A percentile compares a stretch with the other conserved stretches of the same genome.
phyloP scores from a whole-genome alignment of 2,113 vertebrate species.

The Pionites leucogaster region DNA sequence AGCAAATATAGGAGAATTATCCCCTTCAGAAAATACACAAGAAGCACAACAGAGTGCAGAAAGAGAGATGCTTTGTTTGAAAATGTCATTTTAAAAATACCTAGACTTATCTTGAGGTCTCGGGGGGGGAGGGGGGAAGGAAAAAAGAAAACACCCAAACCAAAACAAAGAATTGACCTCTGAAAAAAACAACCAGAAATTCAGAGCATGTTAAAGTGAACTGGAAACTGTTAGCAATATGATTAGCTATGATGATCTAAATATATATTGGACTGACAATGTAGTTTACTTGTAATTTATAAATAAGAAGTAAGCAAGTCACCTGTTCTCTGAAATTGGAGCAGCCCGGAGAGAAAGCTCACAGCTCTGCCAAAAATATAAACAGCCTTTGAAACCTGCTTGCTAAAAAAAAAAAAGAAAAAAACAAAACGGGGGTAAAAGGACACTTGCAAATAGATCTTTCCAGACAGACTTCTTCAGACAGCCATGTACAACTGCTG shows the following conservation, averaged over 20 bases:
- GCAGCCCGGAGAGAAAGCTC: background rate
- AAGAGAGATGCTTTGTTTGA: background rate
- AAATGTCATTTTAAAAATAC: background rate
- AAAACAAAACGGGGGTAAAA: background rate
- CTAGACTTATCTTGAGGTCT: background rate
- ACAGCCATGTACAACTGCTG: conserved; percentile 31
- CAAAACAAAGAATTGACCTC: background rate
- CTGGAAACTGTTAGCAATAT: background rate
- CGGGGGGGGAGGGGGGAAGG: too few relatives aligned
- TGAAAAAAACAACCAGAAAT: background rate
- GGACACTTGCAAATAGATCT: conserved; percentile 55
- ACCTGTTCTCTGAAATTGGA: conserved; percentile 53
- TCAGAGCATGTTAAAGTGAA: background rate
- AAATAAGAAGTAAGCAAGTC: conserved; percentile 13
- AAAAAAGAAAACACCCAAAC: background rate
- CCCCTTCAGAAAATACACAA: background rate
- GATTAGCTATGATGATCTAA: background rate
- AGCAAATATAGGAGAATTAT: background rate
- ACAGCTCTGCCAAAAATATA: conserved; percentile 33
- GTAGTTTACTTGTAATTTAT: conserved; percentile 53
- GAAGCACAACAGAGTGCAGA: background rate
- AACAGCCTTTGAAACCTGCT: conserved; percentile 45
- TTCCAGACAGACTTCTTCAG: conserved; percentile 23
- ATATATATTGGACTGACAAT: background rate
- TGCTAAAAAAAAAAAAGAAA: conserved; percentile 12